Evolutionary conservation across 2,113 vertebrate species (phyloP), one percentile per base, ranked within the genome.

Genomic region (Erinaceus europaeus): DNA sequence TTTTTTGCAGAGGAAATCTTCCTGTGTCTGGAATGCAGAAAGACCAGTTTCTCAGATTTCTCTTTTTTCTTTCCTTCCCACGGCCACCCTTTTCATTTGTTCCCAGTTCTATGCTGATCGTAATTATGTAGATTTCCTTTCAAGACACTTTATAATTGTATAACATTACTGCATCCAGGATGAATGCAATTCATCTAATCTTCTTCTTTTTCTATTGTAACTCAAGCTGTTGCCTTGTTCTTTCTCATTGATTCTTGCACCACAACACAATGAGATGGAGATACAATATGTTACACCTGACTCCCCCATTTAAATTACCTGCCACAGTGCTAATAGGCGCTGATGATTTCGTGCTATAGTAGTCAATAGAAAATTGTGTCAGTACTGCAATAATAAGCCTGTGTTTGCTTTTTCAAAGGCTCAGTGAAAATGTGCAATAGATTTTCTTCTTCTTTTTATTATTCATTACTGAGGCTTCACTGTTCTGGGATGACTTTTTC

Each of bases 1-100:
- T 91, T 91, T 61, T 90, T 92, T 86, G 75, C 86, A 93, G 91
- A 76, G 89, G 86, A 95, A 90, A 90, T 78, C 76, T 94, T 61
- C 93, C 84, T 94, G 93, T 97, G 96, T 91, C 94, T 95, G 93
- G 94, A 96, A 96, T 95, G 93, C 91, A 92, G 94, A 97, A 36
- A 0, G 78, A 61, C 91, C 83, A 50, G 86, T 62, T 80, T 95
- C 90, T 93, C 80, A 64, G 78, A 91, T 91, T 67, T 85, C 83
- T 92, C 85, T 82, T 75, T 61, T 86, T 79, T 89, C 11, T 95
- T 75, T 71, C 34, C 40, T 94, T 68, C 81, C 80, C 64, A 34
- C 62, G 52, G 36, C 61, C 62, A 40, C 62, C 48, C 82, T 82
- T 84, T 65, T 18, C 40, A 27, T 93, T 93, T 79, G 89, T 87